Evolutionary conservation across 2,113 vertebrate species (phyloP), one percentile per base, ranked within the genome.

Genomic region (Herpailurus yagouaroundi): DNA sequence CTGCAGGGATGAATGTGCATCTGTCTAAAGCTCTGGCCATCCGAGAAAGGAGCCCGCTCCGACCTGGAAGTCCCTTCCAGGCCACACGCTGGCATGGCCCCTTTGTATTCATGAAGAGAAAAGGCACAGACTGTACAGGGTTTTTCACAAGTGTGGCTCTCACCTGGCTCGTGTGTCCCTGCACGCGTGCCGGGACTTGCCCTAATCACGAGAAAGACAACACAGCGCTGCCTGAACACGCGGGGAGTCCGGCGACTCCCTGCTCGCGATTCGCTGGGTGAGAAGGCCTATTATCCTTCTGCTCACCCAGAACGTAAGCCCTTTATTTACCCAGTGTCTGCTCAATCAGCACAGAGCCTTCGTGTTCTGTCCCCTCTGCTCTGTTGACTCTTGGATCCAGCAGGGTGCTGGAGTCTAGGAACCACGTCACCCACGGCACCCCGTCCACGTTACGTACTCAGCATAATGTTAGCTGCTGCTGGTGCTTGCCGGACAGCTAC

Each of bases 131-230:
- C 41, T 91, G 50, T 31, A 8, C 0, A 87, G 64, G 7, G 33
- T 33, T 50, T 33, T 41, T 81, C 83, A 69, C 29, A 21, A 79
- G 87, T 73, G 84, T 31, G 73, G 50, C 90, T n/a, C 13, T 81
- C 11, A n/a, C 23, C 57, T 29, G 55, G 91, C 71, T 60, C 84
- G 63, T 33, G 2, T 7, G 19, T 82, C 77, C 64, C 50, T 55
- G n/a, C 15, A 38, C 16, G 68, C 89, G 21, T 60, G 93, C 52
- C 89, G 86, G 85, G 91, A 91, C 68, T n/a, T 69, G n/a, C 36
- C n/a, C 69, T 2, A 45, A 84, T 12, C 13, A 66, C 21, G 64
- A 89, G n/a, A 45, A 85, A 33, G 36, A 45, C 19, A 13, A 36
- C 5, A 4, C 66, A 41, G 79, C 0, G 1, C n/a, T 89, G 94